These are phyloP conservation scores for Coregonus sp. DNA, from an alignment of 2,797 vertebrate genomes.

Conservation along the genomic window DNA sequence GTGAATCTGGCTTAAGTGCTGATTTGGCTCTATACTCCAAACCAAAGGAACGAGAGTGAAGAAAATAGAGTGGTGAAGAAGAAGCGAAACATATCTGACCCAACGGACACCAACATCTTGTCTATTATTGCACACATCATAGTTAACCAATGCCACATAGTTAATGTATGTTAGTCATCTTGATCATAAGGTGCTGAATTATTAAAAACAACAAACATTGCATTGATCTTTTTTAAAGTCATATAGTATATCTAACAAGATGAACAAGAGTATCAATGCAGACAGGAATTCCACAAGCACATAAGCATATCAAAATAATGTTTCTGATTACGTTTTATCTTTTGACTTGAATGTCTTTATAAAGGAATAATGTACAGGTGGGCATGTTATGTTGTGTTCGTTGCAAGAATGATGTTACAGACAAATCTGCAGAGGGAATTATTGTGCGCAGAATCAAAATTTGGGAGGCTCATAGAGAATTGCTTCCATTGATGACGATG, in stretches of 20 bases:
- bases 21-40: slow-evolving; percentile 55
- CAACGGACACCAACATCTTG: slow-evolving; percentile 48
- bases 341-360: slow-evolving; percentile 26
- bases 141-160: slow-evolving; percentile 59
- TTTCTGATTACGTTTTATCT: slow-evolving; percentile 49
- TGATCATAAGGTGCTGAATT: slow-evolving; percentile 70
- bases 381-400: slow-evolving; percentile 11
- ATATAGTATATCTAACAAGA: slow-evolving; percentile 48
- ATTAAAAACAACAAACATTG: slow-evolving; percentile 53
- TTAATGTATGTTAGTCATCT: slow-evolving; percentile 59
- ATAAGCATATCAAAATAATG: slow-evolving; percentile 53
- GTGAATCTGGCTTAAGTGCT: slow-evolving; percentile 26
- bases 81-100: slow-evolving; percentile 40
- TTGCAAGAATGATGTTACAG: slow-evolving; percentile 1
- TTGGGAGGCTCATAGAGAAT: slow-evolving; percentile 24
- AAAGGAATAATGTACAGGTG: slow-evolving; percentile 52
- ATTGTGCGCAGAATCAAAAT: slow-evolving; percentile 21
- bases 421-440: slow-evolving; percentile 4
- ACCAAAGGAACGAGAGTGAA: slow-evolving; percentile 53
- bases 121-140: slow-evolving; percentile 75
- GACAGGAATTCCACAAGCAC: slow-evolving; percentile 51
- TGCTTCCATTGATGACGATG: slow-evolving; percentile 18
- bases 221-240: slow-evolving; percentile 65
- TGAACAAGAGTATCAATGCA: slow-evolving; percentile 48
- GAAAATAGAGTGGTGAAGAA: slow-evolving; percentile 51